Percentiles rank a stretch among this genome's conserved stretches.
These are phyloP conservation scores for Zaprionus capensis DNA, from an alignment of 1,140 invertebrate species.

Conservation along the genomic window DNA sequence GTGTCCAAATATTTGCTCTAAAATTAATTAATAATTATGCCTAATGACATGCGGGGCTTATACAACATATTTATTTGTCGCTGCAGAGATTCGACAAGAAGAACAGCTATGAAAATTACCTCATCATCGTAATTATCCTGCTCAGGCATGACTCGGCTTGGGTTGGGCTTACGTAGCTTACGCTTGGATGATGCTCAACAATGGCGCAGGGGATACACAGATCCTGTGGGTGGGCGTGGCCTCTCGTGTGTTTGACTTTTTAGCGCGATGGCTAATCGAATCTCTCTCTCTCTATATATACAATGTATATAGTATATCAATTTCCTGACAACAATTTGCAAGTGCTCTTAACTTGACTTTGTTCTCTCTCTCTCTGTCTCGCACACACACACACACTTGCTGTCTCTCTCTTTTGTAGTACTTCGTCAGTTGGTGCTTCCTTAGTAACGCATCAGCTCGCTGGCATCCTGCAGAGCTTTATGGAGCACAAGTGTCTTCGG, in stretches of 20 bases:
- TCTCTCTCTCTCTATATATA: neutral
- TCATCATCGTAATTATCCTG: slow-evolving; percentile 84
- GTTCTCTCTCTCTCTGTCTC: slow-evolving; percentile 4
- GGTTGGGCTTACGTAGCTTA: slow-evolving; percentile 53
- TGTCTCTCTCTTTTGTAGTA: slow-evolving; percentile 7
- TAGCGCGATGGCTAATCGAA: slow-evolving; percentile 70
- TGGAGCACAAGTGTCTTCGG: slow-evolving; percentile 52
- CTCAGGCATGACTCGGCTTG: slow-evolving; percentile 73
- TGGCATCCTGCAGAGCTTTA: slow-evolving; percentile 51
- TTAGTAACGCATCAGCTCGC: slow-evolving; percentile 62
- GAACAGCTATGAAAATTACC: slow-evolving; percentile 75
- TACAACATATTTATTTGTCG: slow-evolving; percentile 58
- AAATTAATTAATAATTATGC: slow-evolving; percentile 79
- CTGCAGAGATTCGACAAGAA: slow-evolving; percentile 11
- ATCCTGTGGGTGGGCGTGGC: slow-evolving; percentile 23
- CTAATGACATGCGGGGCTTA: slow-evolving; percentile 64
- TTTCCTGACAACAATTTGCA: slow-evolving; percentile 65
- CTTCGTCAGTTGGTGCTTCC: neutral
- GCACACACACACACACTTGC: neutral
- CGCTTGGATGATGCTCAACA: slow-evolving; percentile 40
- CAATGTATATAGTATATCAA: slow-evolving; percentile 53
- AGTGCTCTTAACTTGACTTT: slow-evolving; percentile 63
- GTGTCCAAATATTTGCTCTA: slow-evolving; percentile 63
- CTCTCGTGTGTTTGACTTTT: slow-evolving; percentile 27
- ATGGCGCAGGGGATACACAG: neutral